phyloP scores from a whole-genome alignment of 2,888 invertebrate genomes.

The Eristalis tenax region DNA sequence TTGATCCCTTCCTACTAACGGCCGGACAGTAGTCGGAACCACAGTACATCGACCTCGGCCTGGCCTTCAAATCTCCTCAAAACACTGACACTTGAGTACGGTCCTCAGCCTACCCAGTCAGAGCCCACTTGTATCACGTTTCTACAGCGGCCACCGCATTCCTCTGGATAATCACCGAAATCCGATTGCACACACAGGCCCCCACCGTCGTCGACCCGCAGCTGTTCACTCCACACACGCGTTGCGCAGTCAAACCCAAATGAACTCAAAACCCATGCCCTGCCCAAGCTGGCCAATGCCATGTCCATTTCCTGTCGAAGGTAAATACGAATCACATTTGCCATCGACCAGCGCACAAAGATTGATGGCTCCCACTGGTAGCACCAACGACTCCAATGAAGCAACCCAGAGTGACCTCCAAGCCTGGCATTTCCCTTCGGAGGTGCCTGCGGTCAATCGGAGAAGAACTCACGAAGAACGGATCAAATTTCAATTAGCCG shows the following conservation, averaged over 20 bases:
- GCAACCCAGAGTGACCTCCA: constrained; percentile 52
- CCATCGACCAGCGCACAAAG: constrained; percentile 16
- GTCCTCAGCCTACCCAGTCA: background rate
- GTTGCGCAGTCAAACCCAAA: background rate
- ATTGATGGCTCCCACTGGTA: constrained; percentile 62
- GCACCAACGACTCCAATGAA: background rate
- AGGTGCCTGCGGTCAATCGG: constrained; percentile 17
- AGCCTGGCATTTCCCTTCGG: constrained; percentile 31
- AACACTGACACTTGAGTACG: background rate
- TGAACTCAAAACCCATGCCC: background rate
- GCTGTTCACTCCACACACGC: background rate
- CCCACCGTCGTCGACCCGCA: background rate
- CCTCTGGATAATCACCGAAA: constrained; percentile 44
- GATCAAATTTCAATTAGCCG: constrained; percentile 70
- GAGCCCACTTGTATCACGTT: constrained; percentile 17
- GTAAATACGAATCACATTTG: constrained; percentile 39
- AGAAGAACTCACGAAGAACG: constrained; percentile 54
- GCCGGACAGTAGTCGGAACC: too few species aligned
- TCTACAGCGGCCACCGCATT: constrained; percentile 30
- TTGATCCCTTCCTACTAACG: too few species aligned
- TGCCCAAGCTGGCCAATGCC: background rate
- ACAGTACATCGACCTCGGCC: background rate
- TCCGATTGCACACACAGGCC: constrained; percentile 9
- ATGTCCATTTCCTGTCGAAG: constrained; percentile 31
- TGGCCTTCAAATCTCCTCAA: background rate